Conservation (phyloP, 2,797 vertebrate species). For the Neopelma chrysocephalum region DNA sequence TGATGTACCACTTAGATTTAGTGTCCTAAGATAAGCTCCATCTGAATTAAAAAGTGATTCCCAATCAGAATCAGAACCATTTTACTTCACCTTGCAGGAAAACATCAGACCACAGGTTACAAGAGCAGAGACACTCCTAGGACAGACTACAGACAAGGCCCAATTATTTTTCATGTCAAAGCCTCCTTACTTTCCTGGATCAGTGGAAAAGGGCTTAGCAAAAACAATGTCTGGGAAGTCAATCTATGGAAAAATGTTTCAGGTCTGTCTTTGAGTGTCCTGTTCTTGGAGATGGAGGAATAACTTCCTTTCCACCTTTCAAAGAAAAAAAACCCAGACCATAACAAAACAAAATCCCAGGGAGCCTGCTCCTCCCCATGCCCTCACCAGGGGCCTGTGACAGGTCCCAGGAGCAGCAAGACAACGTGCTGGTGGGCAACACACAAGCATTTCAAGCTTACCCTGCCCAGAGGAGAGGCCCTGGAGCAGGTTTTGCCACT, state of each 20-base stretch:
- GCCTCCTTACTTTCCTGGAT: neutral
- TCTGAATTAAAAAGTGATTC: neutral
- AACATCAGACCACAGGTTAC: neutral
- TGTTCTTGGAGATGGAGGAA: neutral
- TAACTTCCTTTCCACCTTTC: neutral
- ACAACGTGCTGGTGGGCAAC: neutral
- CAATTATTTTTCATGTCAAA: neutral
- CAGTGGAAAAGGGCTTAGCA: neutral
- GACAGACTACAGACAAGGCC: neutral
- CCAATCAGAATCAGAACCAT: neutral
- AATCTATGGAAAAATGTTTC: neutral
- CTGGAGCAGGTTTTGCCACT: neutral
- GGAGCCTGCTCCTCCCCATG: neutral
- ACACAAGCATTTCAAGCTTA: neutral
- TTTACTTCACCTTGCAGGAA: neutral
- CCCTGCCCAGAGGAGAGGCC: neutral
- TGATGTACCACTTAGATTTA: neutral
- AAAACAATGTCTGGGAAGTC: neutral
- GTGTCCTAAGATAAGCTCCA: neutral
- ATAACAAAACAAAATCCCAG: neutral
- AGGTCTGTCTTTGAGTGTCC: neutral
- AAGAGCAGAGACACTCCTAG: neutral
- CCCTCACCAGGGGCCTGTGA: neutral
- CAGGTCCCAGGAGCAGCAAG: neutral
- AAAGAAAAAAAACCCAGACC: neutral